These are phyloP conservation scores for Potamarius usumacintae DNA, from an alignment of 2,113 vertebrate genomes.

Conservation along the genomic window DNA sequence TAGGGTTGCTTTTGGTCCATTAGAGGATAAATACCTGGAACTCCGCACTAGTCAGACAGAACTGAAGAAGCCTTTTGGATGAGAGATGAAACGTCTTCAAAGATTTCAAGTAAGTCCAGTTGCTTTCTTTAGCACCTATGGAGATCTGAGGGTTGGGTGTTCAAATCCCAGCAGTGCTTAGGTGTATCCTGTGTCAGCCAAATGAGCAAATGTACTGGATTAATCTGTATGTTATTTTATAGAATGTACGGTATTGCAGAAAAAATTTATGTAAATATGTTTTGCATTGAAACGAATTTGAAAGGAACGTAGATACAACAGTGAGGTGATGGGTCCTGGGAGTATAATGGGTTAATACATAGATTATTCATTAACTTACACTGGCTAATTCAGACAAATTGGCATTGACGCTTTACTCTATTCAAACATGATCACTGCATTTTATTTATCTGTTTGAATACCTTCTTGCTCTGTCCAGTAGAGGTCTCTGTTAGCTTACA, in stretches of 20 bases:
- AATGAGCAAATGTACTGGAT: too few relatives aligned
- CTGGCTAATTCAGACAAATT: background rate
- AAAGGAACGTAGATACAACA: background rate
- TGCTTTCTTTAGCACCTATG: too few relatives aligned
- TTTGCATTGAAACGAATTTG: background rate
- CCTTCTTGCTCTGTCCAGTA: conserved; percentile 52
- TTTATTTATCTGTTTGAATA: background rate
- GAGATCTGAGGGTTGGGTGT: background rate
- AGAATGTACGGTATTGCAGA: background rate
- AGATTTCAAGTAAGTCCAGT: too few relatives aligned
- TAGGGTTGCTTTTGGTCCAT: too few relatives aligned
- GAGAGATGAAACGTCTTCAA: too few relatives aligned
- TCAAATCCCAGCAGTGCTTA: background rate
- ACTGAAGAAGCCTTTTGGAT: too few relatives aligned
- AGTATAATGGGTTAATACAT: background rate
- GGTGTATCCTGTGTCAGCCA: background rate
- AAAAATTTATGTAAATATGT: background rate
- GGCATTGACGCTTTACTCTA: background rate
- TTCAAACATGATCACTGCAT: background rate
- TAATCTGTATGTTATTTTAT: too few relatives aligned
- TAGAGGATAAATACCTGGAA: too few relatives aligned
- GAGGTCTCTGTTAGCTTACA: conserved; percentile 60
- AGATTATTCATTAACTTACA: background rate
- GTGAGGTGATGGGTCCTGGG: background rate
- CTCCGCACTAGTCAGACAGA: too few relatives aligned